Evolutionary conservation across 2,888 invertebrate species (phyloP), one percentile per base, ranked within the genome.

Genomic region (Limnephilus marmoratus): DNA sequence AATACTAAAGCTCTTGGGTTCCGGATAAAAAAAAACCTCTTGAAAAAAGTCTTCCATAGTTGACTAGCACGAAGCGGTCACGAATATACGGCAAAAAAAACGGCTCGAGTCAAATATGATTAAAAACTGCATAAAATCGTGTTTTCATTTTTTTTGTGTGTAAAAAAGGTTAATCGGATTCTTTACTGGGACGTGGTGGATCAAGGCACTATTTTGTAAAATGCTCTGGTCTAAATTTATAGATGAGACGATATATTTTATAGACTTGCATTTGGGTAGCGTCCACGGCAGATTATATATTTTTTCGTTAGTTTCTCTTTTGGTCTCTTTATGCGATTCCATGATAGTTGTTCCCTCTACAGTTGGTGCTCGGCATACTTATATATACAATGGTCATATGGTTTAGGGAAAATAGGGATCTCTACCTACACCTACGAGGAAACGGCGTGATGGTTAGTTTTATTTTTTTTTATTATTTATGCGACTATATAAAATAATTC

Each of bases 91-190:
- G 68, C n/a, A 68, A 68, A 68, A 68, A 68, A 68, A 68, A 9
- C 9, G 68, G 68, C 68, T 68, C 24, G 68, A 68, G 68, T 68
- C 68, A 68, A 68, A 24, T 68, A n/a, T 68, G n/a, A 24, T 68
- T 68, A 68, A 68, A 68, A 68, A n/a, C 68, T 68, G 68, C 68
- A 68, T 68, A 68, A 68, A 68, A 68, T 68, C 68, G 68, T 68
- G 68, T 68, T 68, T 68, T 68, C n/a, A 9, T 68, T 68, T 68
- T 68, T 53, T 68, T 9, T n/a, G 9, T 2, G 2, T 11, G 24
- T 24, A 68, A 68, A 68, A 68, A 68, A n/a, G 24, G 68, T n/a
- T n/a, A 68, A n/a, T 68, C 68, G 68, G 68, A 68, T 68, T 68
- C 68, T 68, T 68, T 68, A 68, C 18, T 24, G 68, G 68, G 2